phyloP scores from a whole-genome alignment of 2,113 vertebrate species.

The Xiphophorus hellerii region DNA sequence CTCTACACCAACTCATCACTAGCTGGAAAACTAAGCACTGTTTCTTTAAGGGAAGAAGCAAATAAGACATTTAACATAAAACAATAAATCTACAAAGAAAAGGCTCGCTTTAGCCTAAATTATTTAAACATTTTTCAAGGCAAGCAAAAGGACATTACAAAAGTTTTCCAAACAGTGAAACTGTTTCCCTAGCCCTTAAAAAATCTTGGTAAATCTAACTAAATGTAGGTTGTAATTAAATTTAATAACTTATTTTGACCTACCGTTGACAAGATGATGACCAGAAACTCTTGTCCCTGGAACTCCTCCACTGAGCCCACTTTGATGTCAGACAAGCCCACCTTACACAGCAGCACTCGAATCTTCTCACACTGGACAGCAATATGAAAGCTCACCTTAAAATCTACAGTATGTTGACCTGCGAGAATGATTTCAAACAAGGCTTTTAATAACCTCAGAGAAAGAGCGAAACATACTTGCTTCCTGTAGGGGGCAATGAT shows the following conservation, averaged over 20 bases:
- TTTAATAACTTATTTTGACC: conserved; percentile 9
- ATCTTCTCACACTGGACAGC: conserved; percentile 90
- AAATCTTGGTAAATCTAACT: not conserved
- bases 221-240: not conserved
- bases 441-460: too few species aligned
- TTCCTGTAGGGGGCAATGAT: conserved; percentile 93
- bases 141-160: not conserved
- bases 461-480: conserved; percentile 79
- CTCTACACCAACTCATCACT: too few species aligned
- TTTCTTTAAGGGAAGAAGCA: too few species aligned
- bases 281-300: conserved; percentile 91
- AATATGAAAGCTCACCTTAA: not conserved
- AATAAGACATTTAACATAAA: too few species aligned
- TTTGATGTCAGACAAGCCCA: conserved; percentile 88
- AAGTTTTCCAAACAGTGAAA: not conserved
- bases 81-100: too few species aligned
- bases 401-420: not conserved
- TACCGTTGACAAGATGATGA: conserved; percentile 91
- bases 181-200: not conserved
- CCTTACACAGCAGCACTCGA: conserved; percentile 83
- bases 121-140: not conserved
- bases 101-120: not conserved
- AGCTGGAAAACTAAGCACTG: too few species aligned
- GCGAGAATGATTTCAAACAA: not conserved
- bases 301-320: conserved; percentile 98